Conservation (phyloP, 2,888 invertebrate genomes). For the Hirtodrosophila cameraria region DNA sequence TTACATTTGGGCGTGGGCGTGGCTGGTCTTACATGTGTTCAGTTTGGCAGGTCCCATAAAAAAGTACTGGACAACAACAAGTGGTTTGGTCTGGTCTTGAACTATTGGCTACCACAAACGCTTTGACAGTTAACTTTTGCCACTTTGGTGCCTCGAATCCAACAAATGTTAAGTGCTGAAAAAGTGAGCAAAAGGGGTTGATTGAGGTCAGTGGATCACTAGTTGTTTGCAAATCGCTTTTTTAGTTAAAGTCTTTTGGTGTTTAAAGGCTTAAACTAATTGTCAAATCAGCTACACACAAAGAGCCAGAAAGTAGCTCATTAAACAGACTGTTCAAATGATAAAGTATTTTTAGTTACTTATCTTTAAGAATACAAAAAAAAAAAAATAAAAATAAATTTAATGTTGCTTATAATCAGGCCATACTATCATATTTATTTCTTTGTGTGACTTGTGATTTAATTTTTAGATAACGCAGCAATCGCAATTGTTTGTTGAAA, state of each 20-base stretch:
- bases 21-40: neutral
- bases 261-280: too few relatives aligned
- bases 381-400: too few relatives aligned
- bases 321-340: too few relatives aligned
- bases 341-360: too few relatives aligned
- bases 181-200: constrained; percentile 14
- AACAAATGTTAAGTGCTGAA: constrained; percentile 3
- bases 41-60: constrained; percentile 37
- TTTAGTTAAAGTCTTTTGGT: constrained; percentile 3
- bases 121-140: constrained; percentile 17
- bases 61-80: constrained; percentile 56
- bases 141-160: constrained; percentile 3
- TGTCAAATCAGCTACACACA: too few relatives aligned
- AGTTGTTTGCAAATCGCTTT: constrained; percentile 26
- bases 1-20: constrained; percentile 11
- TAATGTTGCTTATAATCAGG: too few relatives aligned
- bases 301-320: too few relatives aligned
- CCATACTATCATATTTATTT: too few relatives aligned
- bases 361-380: too few relatives aligned
- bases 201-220: constrained; percentile 56
- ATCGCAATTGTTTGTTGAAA: too few relatives aligned
- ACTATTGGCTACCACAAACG: constrained; percentile 14
- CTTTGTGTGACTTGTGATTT: too few relatives aligned
- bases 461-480: too few relatives aligned
- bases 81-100: constrained; percentile 52